phyloP scores from a whole-genome alignment of 2,797 vertebrate species.

The Esox masquinongy region DNA sequence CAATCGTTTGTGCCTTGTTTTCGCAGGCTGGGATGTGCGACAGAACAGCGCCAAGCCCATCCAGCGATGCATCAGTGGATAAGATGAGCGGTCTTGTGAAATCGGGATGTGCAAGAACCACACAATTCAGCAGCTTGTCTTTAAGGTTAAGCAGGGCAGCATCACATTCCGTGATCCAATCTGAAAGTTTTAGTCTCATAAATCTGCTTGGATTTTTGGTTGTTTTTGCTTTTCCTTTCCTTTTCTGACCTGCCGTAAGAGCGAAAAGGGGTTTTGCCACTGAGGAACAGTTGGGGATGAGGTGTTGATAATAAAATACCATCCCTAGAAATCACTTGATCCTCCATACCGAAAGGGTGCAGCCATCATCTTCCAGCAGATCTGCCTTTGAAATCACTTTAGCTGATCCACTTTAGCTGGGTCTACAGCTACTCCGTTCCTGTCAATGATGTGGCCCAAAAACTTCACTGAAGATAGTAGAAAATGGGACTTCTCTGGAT shows the following conservation, averaged over 20 bases:
- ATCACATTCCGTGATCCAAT: conserved; percentile 36
- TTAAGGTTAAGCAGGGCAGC: neutral
- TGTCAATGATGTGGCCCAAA: conserved; percentile 25
- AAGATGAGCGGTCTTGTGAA: conserved; percentile 21
- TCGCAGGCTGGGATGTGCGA: conserved; percentile 20
- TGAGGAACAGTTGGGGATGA: conserved; percentile 22
- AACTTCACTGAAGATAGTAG: conserved; percentile 28
- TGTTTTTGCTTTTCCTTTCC: neutral
- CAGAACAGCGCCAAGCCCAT: conserved; percentile 23
- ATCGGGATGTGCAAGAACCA: conserved; percentile 29
- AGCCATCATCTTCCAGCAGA: conserved; percentile 31
- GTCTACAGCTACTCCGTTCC: conserved; percentile 26
- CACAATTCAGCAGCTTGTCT: conserved; percentile 23
- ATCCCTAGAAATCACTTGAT: conserved; percentile 38
- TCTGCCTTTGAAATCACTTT: too few species aligned
- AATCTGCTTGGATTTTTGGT: neutral
- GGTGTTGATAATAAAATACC: conserved; percentile 33
- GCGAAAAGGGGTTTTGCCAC: conserved; percentile 38
- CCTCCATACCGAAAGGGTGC: conserved; percentile 20
- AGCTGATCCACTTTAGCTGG: conserved; percentile 33
- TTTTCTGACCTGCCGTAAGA: conserved; percentile 32
- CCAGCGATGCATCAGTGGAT: conserved; percentile 28
- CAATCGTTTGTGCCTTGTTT: conserved; percentile 9
- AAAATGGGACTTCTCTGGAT: conserved; percentile 30
- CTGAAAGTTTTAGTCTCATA: conserved; percentile 21